phyloP scores from a whole-genome alignment of 2,888 invertebrate species.

The Euclidia mi region DNA sequence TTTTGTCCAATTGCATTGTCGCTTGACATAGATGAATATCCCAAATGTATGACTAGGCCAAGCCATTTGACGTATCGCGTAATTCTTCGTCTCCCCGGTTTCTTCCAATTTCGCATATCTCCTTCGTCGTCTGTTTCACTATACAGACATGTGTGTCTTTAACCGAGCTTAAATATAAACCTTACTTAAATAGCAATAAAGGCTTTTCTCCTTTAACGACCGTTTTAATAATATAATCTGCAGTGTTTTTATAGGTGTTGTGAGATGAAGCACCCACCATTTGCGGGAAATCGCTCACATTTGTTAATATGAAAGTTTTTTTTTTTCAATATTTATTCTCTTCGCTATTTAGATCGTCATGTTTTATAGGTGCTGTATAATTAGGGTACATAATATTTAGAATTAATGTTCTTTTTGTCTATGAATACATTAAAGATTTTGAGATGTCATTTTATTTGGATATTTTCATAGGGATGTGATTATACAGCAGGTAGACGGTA shows the following conservation, averaged over 20 bases:
- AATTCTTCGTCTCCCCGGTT: neutral
- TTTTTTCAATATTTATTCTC: constrained; percentile 48
- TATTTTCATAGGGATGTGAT: too few species aligned
- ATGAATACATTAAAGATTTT: too few species aligned
- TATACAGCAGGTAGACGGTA: too few species aligned
- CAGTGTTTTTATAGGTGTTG: constrained; percentile 66
- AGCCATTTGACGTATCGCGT: constrained; percentile 5
- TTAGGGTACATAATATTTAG: neutral
- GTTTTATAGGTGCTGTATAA: neutral
- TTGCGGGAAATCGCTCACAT: constrained; percentile 65
- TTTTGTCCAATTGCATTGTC: constrained; percentile 11
- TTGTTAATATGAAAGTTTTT: constrained; percentile 61
- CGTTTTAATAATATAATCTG: constrained; percentile 68
- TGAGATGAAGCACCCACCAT: constrained; percentile 68
- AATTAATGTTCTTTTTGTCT: too few species aligned
- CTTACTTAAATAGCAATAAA: constrained; percentile 36
- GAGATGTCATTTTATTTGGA: too few species aligned
- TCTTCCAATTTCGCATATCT: constrained; percentile 9
- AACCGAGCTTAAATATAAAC: constrained; percentile 18
- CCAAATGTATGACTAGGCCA: constrained; percentile 4
- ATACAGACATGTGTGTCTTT: constrained; percentile 11
- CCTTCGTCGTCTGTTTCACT: constrained; percentile 6
- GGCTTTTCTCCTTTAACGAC: constrained; percentile 40
- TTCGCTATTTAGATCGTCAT: constrained; percentile 26
- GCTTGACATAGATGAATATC: constrained; percentile 28